Evolutionary conservation across 2,113 vertebrate species (phyloP), one percentile per base, ranked within the genome.

Genomic region (Amphilophus citrinellus): DNA sequence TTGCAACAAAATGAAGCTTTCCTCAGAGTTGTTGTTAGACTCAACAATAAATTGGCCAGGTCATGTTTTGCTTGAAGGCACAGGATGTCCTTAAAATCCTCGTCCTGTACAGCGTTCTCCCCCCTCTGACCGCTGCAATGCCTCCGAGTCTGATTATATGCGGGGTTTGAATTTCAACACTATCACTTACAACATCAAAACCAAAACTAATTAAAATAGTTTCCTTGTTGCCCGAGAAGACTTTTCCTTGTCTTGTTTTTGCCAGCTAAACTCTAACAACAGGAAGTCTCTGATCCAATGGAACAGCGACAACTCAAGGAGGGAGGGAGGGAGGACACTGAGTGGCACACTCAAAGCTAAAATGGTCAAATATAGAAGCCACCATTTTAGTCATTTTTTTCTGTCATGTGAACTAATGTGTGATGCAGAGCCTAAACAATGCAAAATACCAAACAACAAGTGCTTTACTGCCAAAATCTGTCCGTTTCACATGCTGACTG

Each of bases 61-160:
- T 87, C 75, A 87, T 76, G 83, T 47, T 58, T 80, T 62, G 39
- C 85, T 84, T 66, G 71, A 81, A 84, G 44, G 63, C 75, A 78
- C 88, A 91, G 94, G 93, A 93, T 89, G 84, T 93, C 91, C 88
- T 75, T 58, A 80, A 37, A 89, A 59, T 60, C 59, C 50, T 32
- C 20, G 39, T 58, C 85, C 85, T 90, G 86, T 85, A 35, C 14
- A 61, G 18, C 5, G 22, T 65, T 35, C 61, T 58, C 78, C 76
- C 42, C 47, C 30, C 47, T 59, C 24, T 13, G 37, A 53, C 22
- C 17, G 22, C 60, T 65, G 53, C 39, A 66, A 59, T n/a, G 1
- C 83, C 27, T 53, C 47, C 2, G 17, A 53, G 27, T 58, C 4
- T 77, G 73, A 77, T 15, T 24, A 24, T 47, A 6, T 32, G 15